These are phyloP conservation scores for Ferdinandea cuprea DNA, from an alignment of 2,888 invertebrate genomes.

Conservation along the genomic window DNA sequence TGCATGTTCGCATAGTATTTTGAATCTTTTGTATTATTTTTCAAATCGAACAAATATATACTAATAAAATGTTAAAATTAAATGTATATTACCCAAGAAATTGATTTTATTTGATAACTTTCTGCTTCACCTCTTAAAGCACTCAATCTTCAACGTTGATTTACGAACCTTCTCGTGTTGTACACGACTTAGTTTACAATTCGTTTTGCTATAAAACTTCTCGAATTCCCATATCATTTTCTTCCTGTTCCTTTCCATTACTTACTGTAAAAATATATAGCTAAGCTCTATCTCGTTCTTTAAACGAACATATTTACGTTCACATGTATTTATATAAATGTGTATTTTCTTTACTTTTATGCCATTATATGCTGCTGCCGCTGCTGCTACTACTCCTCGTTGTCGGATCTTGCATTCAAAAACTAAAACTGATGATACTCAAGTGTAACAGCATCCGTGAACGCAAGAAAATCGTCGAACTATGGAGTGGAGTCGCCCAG, in stretches of 20 bases:
- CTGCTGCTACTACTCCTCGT: not conserved
- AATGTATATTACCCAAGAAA: no score
- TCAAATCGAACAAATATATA: no score
- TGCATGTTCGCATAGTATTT: no score
- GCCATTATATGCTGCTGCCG: conserved; percentile 44
- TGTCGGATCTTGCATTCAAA: conserved; percentile 33
- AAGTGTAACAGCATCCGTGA: conserved; percentile 82
- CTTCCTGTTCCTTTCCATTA: conserved; percentile 21
- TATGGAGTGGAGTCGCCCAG: conserved; percentile 83
- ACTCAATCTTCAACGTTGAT: conserved; percentile 9
- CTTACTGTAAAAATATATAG: conserved; percentile 7
- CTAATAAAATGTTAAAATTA: no score
- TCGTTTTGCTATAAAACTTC: conserved; percentile 7
- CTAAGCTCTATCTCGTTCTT: conserved; percentile 5
- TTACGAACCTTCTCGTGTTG: not conserved
- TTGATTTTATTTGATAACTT: no score
- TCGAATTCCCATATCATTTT: conserved; percentile 21
- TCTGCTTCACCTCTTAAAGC: not conserved
- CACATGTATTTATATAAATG: conserved; percentile 2
- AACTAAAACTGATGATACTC: conserved; percentile 41
- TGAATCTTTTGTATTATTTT: no score
- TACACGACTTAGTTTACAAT: conserved; percentile 1
- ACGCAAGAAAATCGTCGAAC: conserved; percentile 82
- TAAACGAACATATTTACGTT: conserved; percentile 36
- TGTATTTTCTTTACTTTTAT: conserved; percentile 48